Evolutionary conservation across 2,888 invertebrate species (phyloP), one percentile per base, ranked within the genome.

Genomic region (Tethea ocularis): DNA sequence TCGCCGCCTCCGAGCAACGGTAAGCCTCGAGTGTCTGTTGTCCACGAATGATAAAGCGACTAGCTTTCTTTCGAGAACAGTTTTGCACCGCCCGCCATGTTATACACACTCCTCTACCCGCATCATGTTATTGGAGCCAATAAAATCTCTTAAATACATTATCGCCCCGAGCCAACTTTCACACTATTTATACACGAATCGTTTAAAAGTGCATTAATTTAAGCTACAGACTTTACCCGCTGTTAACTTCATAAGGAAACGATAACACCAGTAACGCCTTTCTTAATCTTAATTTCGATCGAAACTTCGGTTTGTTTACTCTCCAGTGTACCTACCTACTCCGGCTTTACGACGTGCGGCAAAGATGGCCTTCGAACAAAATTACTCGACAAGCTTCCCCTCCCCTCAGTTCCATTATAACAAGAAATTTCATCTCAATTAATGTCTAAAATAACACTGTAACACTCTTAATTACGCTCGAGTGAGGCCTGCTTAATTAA

Each of bases 401-500:
- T 67, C 73, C 77, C 70, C 67, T 74, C 74, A 78, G 76, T 86
- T 89, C 87, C 84, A 86, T 90, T 87, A 88, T 86, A 89, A 86
- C 88, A 86, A 88, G 90, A 91, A 91, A 90, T 91, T 92, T 91
- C 89, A 88, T 91, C 91, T 88, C 93, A 91, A 93, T 92, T 91
- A 92, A 92, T 91, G 92, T 92, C 92, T 89, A 87, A 90, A 93
- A 92, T 91, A 91, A 92, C 91, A 92, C 77, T 87, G 89, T 91
- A 88, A 92, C 87, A 92, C 91, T 92, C 93, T 91, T 92, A 92
- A 92, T 92, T 91, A 91, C 88, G 87, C 86, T 86, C 86, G 91
- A 91, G 91, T 91, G 89, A 86, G 91, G 91, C 84, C 86, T 90
- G 89, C 90, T 91, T 92, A 92, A 93, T 93, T 93, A 93, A 91